Conservation (phyloP, 92 coral and sea anemone species). For the Bergia sp. region DNA sequence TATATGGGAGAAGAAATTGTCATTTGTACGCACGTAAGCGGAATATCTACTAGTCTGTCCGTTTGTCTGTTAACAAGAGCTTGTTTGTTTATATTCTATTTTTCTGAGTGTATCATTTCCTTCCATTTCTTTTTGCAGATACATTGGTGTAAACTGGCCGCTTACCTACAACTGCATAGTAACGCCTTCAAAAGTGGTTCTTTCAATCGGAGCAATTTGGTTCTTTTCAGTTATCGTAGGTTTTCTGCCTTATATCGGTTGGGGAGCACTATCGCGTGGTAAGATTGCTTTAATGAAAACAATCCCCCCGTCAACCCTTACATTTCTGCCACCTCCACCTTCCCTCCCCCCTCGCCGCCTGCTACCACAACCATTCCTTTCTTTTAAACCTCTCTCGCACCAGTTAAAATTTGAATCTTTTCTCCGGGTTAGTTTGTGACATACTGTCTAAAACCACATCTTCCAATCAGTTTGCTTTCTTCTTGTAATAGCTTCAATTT, state of each 20-base stretch:
- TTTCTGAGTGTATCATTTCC: background rate
- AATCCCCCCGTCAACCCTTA: too few relatives aligned
- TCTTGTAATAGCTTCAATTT: background rate
- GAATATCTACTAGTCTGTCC: too few relatives aligned
- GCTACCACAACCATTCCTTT: too few relatives aligned
- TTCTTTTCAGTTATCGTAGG: slow-evolving; percentile 8
- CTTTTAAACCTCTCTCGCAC: too few relatives aligned
- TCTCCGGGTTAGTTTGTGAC: too few relatives aligned
- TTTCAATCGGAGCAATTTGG: slow-evolving; percentile 32
- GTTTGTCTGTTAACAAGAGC: background rate
- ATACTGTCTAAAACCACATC: too few relatives aligned
- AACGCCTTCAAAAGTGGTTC: slow-evolving; percentile 9
- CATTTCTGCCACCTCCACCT: too few relatives aligned
- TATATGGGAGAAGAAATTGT: too few relatives aligned
- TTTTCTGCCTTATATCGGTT: slow-evolving; percentile 33
- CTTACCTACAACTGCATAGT: slow-evolving; percentile 24
- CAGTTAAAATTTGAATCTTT: too few relatives aligned
- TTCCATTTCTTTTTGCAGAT: background rate
- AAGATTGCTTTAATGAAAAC: background rate
- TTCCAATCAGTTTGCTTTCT: background rate
- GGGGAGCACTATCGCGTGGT: slow-evolving; percentile 27
- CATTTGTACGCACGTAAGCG: too few relatives aligned
- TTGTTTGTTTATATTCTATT: background rate
- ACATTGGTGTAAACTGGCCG: slow-evolving; percentile 35
- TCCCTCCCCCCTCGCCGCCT: too few relatives aligned